Base-by-base conservation (phyloP, 64 coral and sea anemone species). In the Pocillopora verrucosa region DNA sequence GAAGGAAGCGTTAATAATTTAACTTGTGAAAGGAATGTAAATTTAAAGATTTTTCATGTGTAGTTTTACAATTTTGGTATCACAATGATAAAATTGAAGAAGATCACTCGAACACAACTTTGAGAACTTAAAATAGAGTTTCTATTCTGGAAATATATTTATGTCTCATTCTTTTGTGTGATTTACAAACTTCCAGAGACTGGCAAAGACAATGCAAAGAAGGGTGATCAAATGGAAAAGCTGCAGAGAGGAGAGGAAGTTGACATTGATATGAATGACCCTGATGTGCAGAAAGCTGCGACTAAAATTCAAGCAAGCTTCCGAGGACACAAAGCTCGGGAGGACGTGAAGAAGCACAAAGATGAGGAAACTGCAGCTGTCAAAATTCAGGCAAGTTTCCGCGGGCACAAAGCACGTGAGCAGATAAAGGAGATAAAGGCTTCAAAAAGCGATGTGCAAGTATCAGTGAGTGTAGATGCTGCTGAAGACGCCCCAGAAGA, bases 261-360 rank as follows among this genome's bases (percentile, higher is more conserved):
- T 68, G 97, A 99, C 61, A 84, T 93, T 34, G 97, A 99, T 85
- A 25, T 93, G 20, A 58, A 84, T 84, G 97, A 99, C 75, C 94
- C 93, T 16, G 89, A 91, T 86, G 86, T 88, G 25, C 88, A 86
- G 45, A 78, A 78, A 80, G 93, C 97, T 35, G 97, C 97, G 4
- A 74, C 83, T 16, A 99, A 99, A 73, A 99, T 99, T 34, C 97
- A 99, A 83, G 97, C 97, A 34, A 90, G 88, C 78, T 99, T 95
- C 85, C 91, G 97, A 19, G 97, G 97, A 20, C 93, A 99, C 72
- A 89, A 95, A 69, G 83, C 91, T 56, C 90, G 97, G 51, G 94
- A 95, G 77, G 91, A 99, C 25, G 87, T 95, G 19, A 92, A 99
- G 51, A 94, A 99, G 19, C 75, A 91, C 13, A 97, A 94, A 20